Evolutionary conservation across 2,888 invertebrate genomes (phyloP).

Genomic region (Griposia aprilina): DNA sequence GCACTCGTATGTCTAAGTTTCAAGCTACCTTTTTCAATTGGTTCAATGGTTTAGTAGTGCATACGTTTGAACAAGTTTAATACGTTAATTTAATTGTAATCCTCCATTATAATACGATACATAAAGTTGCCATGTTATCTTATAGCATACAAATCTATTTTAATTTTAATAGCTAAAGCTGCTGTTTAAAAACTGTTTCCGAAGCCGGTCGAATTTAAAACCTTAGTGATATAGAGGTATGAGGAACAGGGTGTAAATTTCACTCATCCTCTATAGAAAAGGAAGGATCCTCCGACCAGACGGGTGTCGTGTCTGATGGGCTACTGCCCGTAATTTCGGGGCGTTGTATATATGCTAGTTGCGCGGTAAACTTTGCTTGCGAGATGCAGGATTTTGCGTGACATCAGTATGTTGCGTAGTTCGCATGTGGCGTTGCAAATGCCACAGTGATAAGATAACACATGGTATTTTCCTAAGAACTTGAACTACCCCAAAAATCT

Average conservation of each 20-base stretch:
- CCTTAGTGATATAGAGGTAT: neutral
- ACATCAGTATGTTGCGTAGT: too few species aligned
- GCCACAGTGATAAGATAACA: neutral
- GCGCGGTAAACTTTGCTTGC: too few species aligned
- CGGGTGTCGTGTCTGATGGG: too few species aligned
- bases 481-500: neutral
- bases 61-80: neutral
- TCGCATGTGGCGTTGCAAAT: too few species aligned
- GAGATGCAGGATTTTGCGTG: too few species aligned
- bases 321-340: too few species aligned
- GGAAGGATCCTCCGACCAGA: too few species aligned
- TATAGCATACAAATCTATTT: neutral
- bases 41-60: neutral
- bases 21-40: neutral
- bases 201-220: neutral
- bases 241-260: too few species aligned
- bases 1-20: too few species aligned
- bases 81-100: neutral
- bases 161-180: neutral
- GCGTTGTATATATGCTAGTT: too few species aligned
- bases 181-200: neutral
- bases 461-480: neutral
- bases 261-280: too few species aligned
- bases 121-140: neutral
- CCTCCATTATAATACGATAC: neutral